Evolutionary conservation across 2,113 vertebrate genomes (phyloP), one percentile per base, ranked within the genome.

Genomic region (Brachirus orientalis): DNA sequence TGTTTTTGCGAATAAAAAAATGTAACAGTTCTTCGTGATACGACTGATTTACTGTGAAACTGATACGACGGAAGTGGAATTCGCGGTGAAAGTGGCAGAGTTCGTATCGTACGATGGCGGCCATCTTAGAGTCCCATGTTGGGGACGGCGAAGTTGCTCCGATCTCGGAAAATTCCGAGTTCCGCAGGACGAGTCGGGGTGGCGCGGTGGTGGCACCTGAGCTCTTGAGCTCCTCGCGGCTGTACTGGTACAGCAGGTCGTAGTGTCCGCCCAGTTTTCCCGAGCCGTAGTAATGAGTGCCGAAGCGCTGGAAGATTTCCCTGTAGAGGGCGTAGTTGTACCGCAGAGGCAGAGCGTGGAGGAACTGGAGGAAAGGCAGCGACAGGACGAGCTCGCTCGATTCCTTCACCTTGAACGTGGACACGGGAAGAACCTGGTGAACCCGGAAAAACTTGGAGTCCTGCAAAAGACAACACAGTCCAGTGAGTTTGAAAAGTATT

Each of bases 271-370:
- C 97, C 80, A 98, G 83, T 37, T 90, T 93, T 40, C 96, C 97
- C 7, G 95, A 93, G 19, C 88, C 80, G 63, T 96, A 96, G 85
- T 97, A 98, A 81, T 98, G 96, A 3, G 97, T 99, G 19, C 97
- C 97, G 6, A 96, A 99, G 55, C 90, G 90, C 55, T 95, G 93
- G 77, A 98, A 97, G 85, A 99, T 94, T 55, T 92, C 92, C 70
- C 94, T 95, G 77, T 99, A 99, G 55, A 95, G 88, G 55, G 94
- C 91, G 2, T 94, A 97, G 92, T 95, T 98, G 86, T 98, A 99
- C 9, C 96, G 94, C 47, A 98, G 88, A 3, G 97, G 96, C 37
- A 99, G 91, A 8, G 92, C 87, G 50, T 92, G 93, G 33, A 99
- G 94, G 64, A 93, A 93, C 85, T 94, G 91, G 28, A 96, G 84